These are phyloP conservation scores for Aurelia sp. DNA, from an alignment of 30 jellyfish, hydroid and myxozoan species.

Conservation along the genomic window DNA sequence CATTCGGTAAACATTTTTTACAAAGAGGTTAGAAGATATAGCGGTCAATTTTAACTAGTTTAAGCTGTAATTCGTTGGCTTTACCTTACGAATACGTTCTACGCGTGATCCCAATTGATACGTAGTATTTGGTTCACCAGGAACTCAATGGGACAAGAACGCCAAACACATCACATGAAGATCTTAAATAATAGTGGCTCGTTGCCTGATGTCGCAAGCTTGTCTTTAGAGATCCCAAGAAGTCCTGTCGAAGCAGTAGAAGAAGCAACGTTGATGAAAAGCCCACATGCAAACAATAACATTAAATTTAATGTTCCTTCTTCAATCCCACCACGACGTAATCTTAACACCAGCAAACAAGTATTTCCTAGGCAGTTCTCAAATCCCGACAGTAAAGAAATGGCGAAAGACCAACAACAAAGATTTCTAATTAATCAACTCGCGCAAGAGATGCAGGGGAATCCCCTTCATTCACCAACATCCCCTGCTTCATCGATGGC, in stretches of 20 bases:
- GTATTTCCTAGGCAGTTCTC: constrained; percentile 92
- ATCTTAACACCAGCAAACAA: constrained; percentile 80
- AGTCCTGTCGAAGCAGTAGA: constrained; percentile 69
- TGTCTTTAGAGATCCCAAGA: constrained; percentile 83
- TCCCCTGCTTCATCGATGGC: constrained; percentile 66
- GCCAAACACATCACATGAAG: constrained; percentile 78
- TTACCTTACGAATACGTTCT: no score
- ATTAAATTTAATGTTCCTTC: constrained; percentile 65
- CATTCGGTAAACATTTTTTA: no score
- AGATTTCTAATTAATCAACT: constrained; percentile 52
- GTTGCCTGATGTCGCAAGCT: constrained; percentile 89
- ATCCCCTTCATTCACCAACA: constrained; percentile 55
- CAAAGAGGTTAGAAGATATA: no score
- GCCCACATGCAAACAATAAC: constrained; percentile 51
- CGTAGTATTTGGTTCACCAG: neutral
- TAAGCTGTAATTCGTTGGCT: no score
- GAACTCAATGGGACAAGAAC: constrained; percentile 46
- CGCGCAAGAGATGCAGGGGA: constrained; percentile 65
- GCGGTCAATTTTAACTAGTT: no score
- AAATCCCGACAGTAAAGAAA: constrained; percentile 79
- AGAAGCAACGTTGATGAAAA: constrained; percentile 12
- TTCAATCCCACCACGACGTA: constrained; percentile 70
- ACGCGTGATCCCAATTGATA: no score
- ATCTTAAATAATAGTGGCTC: constrained; percentile 92
- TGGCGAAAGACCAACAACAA: constrained; percentile 56